Percentiles rank a stretch among this genome's conserved stretches.
phyloP scores from a whole-genome alignment of 2,888 invertebrate species.

The Brenthis hecate region DNA sequence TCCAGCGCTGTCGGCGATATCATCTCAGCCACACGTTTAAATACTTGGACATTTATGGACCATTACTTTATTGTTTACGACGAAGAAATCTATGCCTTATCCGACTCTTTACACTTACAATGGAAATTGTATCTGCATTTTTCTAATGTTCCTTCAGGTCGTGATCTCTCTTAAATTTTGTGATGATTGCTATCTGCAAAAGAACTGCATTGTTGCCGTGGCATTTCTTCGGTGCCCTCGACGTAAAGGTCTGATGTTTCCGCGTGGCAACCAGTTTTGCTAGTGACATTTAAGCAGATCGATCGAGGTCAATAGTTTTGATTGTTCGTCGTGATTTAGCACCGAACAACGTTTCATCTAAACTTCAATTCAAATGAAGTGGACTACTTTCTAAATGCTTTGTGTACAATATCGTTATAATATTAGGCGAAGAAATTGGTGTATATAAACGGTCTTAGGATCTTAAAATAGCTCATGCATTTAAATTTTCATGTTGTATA shows the following conservation, averaged over 20 bases:
- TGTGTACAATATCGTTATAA: slow-evolving; percentile 12
- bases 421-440: neutral
- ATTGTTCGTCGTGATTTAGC: slow-evolving; percentile 29
- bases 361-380: slow-evolving; percentile 1
- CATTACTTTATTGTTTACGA: slow-evolving; percentile 54
- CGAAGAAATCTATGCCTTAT: slow-evolving; percentile 31
- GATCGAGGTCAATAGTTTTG: slow-evolving; percentile 61
- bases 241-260: slow-evolving; percentile 67
- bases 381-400: slow-evolving; percentile 6
- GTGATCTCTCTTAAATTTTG: slow-evolving; percentile 25
- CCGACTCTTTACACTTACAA: slow-evolving; percentile 27
- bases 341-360: slow-evolving; percentile 22
- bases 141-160: slow-evolving; percentile 42
- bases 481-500: slow-evolving; percentile 16
- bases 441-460: neutral
- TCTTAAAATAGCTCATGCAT: slow-evolving; percentile 1
- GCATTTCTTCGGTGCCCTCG: slow-evolving; percentile 63
- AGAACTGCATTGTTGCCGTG: slow-evolving; percentile 58
- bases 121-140: slow-evolving; percentile 10
- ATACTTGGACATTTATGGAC: slow-evolving; percentile 48
- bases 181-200: slow-evolving; percentile 47
- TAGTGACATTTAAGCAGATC: slow-evolving; percentile 76
- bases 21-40: slow-evolving; percentile 49
- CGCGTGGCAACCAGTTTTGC: slow-evolving; percentile 67
- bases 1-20: slow-evolving; percentile 54